Percentiles rank a stretch among this genome's conserved stretches.
Conservation (phyloP, 2,113 vertebrate species). For the Oriolus oriolus region DNA sequence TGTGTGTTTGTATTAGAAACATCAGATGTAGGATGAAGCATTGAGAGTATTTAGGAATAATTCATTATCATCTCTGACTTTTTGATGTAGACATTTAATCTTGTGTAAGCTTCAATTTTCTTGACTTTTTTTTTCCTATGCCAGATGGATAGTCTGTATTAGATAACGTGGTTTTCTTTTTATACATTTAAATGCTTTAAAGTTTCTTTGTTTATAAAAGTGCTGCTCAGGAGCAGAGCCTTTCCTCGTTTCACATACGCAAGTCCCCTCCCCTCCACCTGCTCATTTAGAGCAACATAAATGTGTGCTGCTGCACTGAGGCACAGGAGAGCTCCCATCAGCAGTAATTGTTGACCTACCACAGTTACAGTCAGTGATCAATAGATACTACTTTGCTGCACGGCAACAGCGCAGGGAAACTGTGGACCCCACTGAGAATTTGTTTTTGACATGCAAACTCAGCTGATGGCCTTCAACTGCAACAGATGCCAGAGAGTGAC, state of each 20-base stretch:
- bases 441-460: background rate
- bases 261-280: background rate
- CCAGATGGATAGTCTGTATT: background rate
- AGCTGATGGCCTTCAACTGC: slow-evolving; percentile 13
- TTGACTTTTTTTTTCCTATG: background rate
- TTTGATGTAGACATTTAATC: background rate
- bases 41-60: background rate
- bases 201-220: background rate
- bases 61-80: background rate
- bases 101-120: background rate
- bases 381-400: slow-evolving; percentile 9
- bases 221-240: background rate
- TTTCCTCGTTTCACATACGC: background rate
- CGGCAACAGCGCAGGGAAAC: background rate
- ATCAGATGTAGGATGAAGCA: background rate
- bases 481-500: slow-evolving; percentile 33
- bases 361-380: slow-evolving; percentile 37
- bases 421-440: slow-evolving; percentile 17
- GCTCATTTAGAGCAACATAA: background rate
- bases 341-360: slow-evolving; percentile 30
- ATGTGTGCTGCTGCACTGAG: background rate
- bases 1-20: background rate
- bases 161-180: background rate
- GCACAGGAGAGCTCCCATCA: background rate
- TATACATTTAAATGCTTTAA: background rate